Conservation (phyloP, 2,797 vertebrate genomes). For the Lacerta bilineata region DNA sequence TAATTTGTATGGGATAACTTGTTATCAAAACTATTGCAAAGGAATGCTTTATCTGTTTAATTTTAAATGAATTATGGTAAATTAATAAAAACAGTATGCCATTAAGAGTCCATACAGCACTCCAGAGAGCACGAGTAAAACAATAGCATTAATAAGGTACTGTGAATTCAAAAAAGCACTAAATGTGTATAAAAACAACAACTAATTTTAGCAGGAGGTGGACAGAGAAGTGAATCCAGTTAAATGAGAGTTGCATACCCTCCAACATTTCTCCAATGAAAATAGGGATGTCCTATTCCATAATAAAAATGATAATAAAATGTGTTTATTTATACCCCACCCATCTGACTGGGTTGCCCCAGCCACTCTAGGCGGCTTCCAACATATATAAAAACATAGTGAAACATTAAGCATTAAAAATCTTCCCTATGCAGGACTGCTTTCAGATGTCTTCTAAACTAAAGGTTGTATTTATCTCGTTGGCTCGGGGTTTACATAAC, state of each 20-base stretch:
- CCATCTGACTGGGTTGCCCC: too few relatives aligned
- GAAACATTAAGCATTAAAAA: too few relatives aligned
- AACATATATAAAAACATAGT: too few relatives aligned
- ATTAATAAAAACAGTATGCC: background rate
- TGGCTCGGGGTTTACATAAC: too few relatives aligned
- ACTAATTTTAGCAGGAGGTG: background rate
- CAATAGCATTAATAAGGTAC: background rate
- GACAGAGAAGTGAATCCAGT: background rate
- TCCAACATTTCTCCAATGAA: too few relatives aligned
- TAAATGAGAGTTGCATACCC: constrained; percentile 2
- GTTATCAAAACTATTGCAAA: constrained; percentile 12
- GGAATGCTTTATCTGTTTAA: constrained; percentile 38
- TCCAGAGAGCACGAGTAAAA: constrained; percentile 20
- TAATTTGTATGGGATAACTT: constrained; percentile 11
- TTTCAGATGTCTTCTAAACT: too few relatives aligned
- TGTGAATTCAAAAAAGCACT: constrained; percentile 4
- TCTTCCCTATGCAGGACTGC: too few relatives aligned
- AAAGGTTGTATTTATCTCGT: too few relatives aligned
- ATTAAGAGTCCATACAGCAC: background rate
- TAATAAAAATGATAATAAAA: too few relatives aligned
- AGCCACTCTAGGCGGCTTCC: too few relatives aligned
- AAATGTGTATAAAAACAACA: background rate
- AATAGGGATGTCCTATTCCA: too few relatives aligned
- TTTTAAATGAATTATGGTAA: constrained; percentile 36
- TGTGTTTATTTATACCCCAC: too few relatives aligned